These are phyloP conservation scores for Galerucella pusilla DNA, from an alignment of 2,888 invertebrate species.

Conservation along the genomic window DNA sequence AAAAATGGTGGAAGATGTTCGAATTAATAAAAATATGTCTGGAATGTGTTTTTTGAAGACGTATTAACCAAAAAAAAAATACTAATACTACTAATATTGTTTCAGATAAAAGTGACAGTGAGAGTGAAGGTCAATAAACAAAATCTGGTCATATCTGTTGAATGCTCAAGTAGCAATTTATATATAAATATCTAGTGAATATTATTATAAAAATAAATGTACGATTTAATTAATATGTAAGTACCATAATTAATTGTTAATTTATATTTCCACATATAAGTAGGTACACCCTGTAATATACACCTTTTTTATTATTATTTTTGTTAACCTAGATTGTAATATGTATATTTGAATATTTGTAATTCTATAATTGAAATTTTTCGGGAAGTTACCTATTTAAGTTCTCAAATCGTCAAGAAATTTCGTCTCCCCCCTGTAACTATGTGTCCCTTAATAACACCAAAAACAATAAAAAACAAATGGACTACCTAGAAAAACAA, in stretches of 20 bases:
- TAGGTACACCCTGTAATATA: conserved; percentile 27
- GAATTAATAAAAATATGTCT: no score
- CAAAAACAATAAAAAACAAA: no score
- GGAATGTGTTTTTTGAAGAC: background rate
- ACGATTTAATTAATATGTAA: conserved; percentile 38
- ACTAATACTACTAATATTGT: conserved; percentile 55
- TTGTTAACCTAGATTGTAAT: conserved; percentile 26
- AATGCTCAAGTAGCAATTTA: conserved; percentile 54
- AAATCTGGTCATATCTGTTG: conserved; percentile 42
- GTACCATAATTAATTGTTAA: conserved; percentile 42
- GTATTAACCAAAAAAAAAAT: background rate
- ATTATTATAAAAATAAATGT: conserved; percentile 42
- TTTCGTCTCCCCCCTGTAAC: no score
- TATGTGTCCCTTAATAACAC: no score
- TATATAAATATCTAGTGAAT: conserved; percentile 51
- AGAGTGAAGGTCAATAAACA: conserved; percentile 89
- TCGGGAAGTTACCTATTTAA: background rate
- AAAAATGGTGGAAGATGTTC: no score
- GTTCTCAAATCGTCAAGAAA: background rate
- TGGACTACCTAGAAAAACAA: no score
- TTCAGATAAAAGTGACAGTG: conserved; percentile 93
- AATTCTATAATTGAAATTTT: conserved; percentile 13
- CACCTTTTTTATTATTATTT: background rate
- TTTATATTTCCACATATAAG: conserved; percentile 17
- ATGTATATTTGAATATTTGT: conserved; percentile 22